Evolutionary conservation across 2,113 vertebrate genomes (phyloP).

Genomic region (Leptosomus discolor): DNA sequence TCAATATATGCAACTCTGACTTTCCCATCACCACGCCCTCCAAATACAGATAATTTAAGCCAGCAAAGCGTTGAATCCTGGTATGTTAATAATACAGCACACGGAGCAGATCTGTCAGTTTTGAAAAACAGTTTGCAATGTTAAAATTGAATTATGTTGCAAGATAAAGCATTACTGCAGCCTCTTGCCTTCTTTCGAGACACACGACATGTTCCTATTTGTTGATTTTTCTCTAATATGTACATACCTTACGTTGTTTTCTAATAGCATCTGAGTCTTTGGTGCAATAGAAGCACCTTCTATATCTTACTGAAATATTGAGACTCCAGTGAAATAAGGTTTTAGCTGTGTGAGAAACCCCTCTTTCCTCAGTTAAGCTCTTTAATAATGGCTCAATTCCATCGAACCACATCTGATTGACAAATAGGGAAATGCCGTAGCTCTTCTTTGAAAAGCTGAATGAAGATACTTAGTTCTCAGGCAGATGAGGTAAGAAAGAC

Average conservation of each 20-base stretch:
- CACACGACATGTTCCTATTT: not conserved
- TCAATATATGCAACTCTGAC: not conserved
- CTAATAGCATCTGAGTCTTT: not conserved
- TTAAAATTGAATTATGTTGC: not conserved
- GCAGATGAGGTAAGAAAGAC: not conserved
- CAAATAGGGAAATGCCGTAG: not conserved
- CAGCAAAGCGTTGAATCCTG: not conserved
- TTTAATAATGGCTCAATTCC: not conserved
- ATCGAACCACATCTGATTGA: not conserved
- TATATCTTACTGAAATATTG: not conserved
- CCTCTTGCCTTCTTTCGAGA: not conserved
- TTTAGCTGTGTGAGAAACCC: not conserved
- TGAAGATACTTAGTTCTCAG: not conserved
- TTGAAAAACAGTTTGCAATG: conserved; percentile 5
- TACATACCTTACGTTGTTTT: not conserved
- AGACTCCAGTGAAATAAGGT: not conserved
- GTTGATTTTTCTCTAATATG: not conserved
- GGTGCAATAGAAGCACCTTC: not conserved
- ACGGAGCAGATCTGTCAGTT: not conserved
- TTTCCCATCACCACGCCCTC: not conserved
- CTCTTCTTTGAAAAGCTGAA: not conserved
- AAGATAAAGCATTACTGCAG: not conserved
- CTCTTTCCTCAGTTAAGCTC: not conserved
- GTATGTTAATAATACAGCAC: conserved; percentile 53
- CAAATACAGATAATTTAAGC: not conserved